phyloP scores from a whole-genome alignment of 2,797 vertebrate genomes.

The Macroramphosus scolopax region DNA sequence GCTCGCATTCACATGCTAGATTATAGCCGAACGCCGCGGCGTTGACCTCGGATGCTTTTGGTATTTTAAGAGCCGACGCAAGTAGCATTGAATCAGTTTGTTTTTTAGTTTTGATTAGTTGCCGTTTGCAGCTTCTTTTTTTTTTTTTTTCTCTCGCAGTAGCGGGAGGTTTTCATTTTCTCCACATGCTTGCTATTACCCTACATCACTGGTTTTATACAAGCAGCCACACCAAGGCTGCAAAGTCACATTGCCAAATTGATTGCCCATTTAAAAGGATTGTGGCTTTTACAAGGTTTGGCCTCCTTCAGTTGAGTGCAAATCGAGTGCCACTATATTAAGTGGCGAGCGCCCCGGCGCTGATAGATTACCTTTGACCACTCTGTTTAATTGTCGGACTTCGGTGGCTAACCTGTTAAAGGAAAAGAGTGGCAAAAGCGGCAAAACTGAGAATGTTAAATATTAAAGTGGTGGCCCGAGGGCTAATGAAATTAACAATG shows the following conservation, averaged over 20 bases:
- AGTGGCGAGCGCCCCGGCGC: constrained; percentile 61
- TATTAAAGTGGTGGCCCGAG: constrained; percentile 76
- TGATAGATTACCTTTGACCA: constrained; percentile 72
- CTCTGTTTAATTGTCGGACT: constrained; percentile 73
- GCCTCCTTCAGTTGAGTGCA: constrained; percentile 63
- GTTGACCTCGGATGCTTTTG: constrained; percentile 49
- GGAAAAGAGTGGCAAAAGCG: constrained; percentile 16
- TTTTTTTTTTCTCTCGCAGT: too few relatives aligned
- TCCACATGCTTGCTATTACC: constrained; percentile 18
- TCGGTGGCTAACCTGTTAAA: constrained; percentile 64
- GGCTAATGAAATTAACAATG: constrained; percentile 83
- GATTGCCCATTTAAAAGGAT: constrained; percentile 72
- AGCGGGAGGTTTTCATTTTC: too few relatives aligned
- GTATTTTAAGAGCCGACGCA: constrained; percentile 23
- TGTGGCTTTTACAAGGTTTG: constrained; percentile 69
- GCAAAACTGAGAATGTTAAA: constrained; percentile 80
- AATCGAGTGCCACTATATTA: constrained; percentile 67
- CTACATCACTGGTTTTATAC: constrained; percentile 34
- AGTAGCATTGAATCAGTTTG: constrained; percentile 20
- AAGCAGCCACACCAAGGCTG: constrained; percentile 32
- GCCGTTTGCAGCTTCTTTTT: constrained; percentile 19
- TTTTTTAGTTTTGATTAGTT: constrained; percentile 18
- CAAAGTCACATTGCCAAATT: constrained; percentile 75
- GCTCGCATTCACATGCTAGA: constrained; percentile 57
- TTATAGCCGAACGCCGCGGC: constrained; percentile 40